Percentiles rank a stretch among this genome's conserved stretches.
Evolutionary conservation across 2,888 invertebrate genomes (phyloP).

Genomic region (Acrobeloides nanus): DNA sequence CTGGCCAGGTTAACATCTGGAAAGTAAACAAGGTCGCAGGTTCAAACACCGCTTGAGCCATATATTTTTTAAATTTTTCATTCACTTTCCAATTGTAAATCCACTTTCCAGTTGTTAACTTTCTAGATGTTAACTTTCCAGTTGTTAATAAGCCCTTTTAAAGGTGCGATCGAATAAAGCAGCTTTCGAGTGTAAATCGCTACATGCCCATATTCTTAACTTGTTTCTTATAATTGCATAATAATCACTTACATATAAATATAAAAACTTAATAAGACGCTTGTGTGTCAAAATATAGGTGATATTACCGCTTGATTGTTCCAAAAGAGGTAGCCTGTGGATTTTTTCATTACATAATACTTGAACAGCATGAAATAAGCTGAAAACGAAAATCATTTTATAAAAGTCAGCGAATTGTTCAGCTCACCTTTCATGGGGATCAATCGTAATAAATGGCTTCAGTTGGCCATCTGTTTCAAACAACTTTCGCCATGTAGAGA

Average conservation of each 20-base stretch:
- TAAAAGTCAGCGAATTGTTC: background rate
- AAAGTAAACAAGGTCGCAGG: too few relatives aligned
- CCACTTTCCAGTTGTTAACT: too few relatives aligned
- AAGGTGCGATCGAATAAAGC: too few relatives aligned
- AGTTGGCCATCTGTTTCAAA: conserved; percentile 46
- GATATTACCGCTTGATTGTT: conserved; percentile 58
- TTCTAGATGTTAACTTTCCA: conserved; percentile 1
- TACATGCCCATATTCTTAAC: too few relatives aligned
- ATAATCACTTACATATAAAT: conserved; percentile 56
- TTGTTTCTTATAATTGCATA: background rate
- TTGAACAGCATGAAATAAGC: conserved; percentile 55
- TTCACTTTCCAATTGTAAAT: too few relatives aligned
- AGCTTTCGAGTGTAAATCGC: too few relatives aligned
- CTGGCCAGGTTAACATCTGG: too few relatives aligned
- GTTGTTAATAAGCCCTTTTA: too few relatives aligned
- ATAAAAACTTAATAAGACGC: conserved; percentile 59
- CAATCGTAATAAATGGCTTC: conserved; percentile 56
- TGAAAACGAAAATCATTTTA: conserved; percentile 19
- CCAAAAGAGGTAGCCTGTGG: conserved; percentile 59
- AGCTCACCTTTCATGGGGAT: conserved; percentile 57
- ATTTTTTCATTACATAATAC: conserved; percentile 55
- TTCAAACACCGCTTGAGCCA: too few relatives aligned
- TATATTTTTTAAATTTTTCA: too few relatives aligned
- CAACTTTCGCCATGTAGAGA: conserved; percentile 57
- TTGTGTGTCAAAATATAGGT: conserved; percentile 60